These are phyloP conservation scores for Motacilla alba DNA, from an alignment of 2,113 vertebrate species.

Conservation along the genomic window DNA sequence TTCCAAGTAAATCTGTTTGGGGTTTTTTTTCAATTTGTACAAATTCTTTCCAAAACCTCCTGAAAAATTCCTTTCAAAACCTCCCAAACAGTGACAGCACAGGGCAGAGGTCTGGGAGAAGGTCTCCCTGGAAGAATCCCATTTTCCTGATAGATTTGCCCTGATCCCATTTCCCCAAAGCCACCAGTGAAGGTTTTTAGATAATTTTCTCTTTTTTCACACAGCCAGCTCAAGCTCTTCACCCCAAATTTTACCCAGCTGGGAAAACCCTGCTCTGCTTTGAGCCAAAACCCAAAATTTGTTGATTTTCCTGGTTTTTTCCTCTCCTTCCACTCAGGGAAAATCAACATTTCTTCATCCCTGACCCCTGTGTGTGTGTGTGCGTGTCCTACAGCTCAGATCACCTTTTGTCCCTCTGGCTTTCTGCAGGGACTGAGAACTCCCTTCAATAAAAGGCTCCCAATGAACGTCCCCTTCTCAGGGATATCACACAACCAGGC, in stretches of 20 bases:
- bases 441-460: conserved; percentile 39
- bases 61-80: background rate
- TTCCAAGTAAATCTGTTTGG: background rate
- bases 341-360: background rate
- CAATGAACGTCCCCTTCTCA: conserved; percentile 68
- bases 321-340: background rate
- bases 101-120: background rate
- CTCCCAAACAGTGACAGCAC: background rate
- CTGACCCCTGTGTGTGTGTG: background rate
- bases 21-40: background rate
- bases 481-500: conserved; percentile 71
- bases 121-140: background rate
- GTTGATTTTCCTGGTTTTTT: background rate
- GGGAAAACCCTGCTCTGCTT: background rate
- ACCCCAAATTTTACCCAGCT: background rate
- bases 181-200: background rate
- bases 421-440: conserved; percentile 40
- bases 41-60: background rate
- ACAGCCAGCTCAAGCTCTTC: background rate
- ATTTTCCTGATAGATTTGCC: background rate
- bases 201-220: background rate
- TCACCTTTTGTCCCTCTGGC: conserved; percentile 15
- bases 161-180: background rate
- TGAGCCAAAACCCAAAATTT: background rate
- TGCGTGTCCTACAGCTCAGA: background rate